These are phyloP conservation scores for Microctonus aethiopoides DNA, from an alignment of 2,888 invertebrate genomes.

Conservation along the genomic window DNA sequence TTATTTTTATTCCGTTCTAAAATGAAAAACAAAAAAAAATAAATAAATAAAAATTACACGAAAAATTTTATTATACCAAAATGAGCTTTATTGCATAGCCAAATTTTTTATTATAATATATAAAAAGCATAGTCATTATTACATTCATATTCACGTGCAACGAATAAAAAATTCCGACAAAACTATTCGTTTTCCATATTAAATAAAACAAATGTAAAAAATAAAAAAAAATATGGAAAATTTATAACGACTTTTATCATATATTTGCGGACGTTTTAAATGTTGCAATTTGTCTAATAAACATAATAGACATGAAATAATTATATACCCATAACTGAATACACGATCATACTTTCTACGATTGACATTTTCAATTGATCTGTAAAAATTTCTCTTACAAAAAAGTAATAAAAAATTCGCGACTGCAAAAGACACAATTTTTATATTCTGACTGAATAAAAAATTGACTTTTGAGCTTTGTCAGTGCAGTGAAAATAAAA, in stretches of 20 bases:
- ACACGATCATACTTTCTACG: not conserved
- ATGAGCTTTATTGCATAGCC: conserved; percentile 4
- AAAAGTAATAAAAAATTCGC: conserved; percentile 15
- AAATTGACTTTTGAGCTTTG: conserved; percentile 23
- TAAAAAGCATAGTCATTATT: not conserved
- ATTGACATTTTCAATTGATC: no score
- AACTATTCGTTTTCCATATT: not conserved
- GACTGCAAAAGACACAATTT: not conserved
- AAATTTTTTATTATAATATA: not conserved
- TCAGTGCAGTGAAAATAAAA: not conserved
- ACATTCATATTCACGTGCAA: not conserved
- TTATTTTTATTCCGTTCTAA: not conserved
- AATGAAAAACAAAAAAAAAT: not conserved
- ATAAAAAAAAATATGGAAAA: no score
- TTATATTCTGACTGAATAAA: not conserved
- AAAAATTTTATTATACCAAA: not conserved
- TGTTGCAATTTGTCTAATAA: not conserved
- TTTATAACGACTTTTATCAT: not conserved
- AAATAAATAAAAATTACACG: not conserved
- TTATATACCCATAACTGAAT: not conserved
- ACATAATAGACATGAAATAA: not conserved
- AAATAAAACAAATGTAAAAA: not conserved
- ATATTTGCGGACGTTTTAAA: conserved; percentile 25
- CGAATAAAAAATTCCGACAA: not conserved
- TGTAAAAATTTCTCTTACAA: no score